A percentile compares a stretch with the other conserved stretches of the same genome.
Conservation (phyloP, 2,888 invertebrate species). For the Thumatha senex region DNA sequence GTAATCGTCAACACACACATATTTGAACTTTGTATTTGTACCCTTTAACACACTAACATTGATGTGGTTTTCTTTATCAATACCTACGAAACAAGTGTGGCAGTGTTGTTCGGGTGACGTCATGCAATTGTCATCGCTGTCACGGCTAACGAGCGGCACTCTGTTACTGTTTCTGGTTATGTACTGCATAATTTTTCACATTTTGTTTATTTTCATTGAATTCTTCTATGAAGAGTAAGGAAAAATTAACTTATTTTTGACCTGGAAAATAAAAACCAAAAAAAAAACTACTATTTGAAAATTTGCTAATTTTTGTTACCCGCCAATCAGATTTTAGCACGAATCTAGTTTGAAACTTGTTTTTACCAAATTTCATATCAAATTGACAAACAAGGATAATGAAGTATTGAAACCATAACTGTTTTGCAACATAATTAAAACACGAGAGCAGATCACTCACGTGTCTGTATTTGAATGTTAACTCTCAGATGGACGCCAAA, state of each 20-base stretch:
- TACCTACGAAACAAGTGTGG: conserved; percentile 32
- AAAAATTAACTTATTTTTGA: conserved; percentile 1
- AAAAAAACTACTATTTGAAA: too few relatives aligned
- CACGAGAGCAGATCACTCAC: conserved; percentile 16
- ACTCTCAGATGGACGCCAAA: conserved; percentile 6
- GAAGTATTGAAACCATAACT: conserved; percentile 29
- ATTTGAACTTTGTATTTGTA: conserved; percentile 38
- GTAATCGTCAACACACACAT: conserved; percentile 56
- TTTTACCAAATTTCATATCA: conserved; percentile 24
- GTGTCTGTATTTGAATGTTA: conserved; percentile 15
- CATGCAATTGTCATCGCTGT: conserved; percentile 78
- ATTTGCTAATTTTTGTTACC: too few relatives aligned
- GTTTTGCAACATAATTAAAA: conserved; percentile 21
- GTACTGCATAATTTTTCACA: conserved; percentile 41
- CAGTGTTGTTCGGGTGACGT: conserved; percentile 66
- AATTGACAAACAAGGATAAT: conserved; percentile 38
- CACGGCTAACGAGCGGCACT: conserved; percentile 74
- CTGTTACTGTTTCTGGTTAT: conserved; percentile 51
- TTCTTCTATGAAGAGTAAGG: conserved; percentile 5
- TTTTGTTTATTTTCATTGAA: conserved; percentile 24
- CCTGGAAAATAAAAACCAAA: background rate
- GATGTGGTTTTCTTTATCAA: conserved; percentile 64
- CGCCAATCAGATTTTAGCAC: too few relatives aligned
- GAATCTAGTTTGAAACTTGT: conserved; percentile 16
- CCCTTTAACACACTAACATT: conserved; percentile 42